Evolutionary conservation across 2,888 invertebrate genomes (phyloP).

Genomic region (Eristalis arbustorum): DNA sequence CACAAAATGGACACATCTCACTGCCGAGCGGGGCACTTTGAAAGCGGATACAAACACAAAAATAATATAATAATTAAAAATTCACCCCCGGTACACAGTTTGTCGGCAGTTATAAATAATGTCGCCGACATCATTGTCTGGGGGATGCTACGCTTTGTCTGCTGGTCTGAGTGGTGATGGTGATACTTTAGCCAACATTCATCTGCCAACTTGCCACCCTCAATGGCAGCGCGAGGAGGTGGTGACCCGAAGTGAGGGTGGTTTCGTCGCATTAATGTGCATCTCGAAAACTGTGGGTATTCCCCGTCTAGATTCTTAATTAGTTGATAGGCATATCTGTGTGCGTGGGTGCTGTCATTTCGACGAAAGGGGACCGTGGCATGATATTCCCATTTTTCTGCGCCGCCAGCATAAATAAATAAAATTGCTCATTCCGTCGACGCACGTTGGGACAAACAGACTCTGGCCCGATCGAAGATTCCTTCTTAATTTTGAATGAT

Average conservation of each 20-base stretch:
- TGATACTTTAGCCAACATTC: not conserved
- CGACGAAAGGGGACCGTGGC: slow-evolving; percentile 36
- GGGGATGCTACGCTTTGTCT: slow-evolving; percentile 41
- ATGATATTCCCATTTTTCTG: slow-evolving; percentile 35
- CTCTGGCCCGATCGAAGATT: not conserved
- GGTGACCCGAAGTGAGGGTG: slow-evolving; percentile 33
- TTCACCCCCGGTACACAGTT: slow-evolving; percentile 56
- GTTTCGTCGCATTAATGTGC: slow-evolving; percentile 53
- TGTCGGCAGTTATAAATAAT: slow-evolving; percentile 69
- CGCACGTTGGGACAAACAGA: not conserved
- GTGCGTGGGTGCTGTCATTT: slow-evolving; percentile 34
- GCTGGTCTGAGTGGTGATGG: slow-evolving; percentile 25
- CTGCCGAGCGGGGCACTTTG: not conserved
- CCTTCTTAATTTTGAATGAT: no score
- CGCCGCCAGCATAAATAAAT: slow-evolving; percentile 47
- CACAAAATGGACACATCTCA: slow-evolving; percentile 6
- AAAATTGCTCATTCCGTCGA: slow-evolving; percentile 10
- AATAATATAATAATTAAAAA: slow-evolving; percentile 70
- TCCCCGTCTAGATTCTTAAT: slow-evolving; percentile 66
- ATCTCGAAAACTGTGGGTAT: slow-evolving; percentile 50
- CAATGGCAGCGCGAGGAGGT: not conserved
- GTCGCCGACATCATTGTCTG: slow-evolving; percentile 56
- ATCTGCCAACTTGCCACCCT: slow-evolving; percentile 14
- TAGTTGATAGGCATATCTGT: slow-evolving; percentile 45
- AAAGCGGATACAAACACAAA: slow-evolving; percentile 43